Evolutionary conservation across 2,797 vertebrate genomes (phyloP).

Genomic region (Sphenopsis melanotis): DNA sequence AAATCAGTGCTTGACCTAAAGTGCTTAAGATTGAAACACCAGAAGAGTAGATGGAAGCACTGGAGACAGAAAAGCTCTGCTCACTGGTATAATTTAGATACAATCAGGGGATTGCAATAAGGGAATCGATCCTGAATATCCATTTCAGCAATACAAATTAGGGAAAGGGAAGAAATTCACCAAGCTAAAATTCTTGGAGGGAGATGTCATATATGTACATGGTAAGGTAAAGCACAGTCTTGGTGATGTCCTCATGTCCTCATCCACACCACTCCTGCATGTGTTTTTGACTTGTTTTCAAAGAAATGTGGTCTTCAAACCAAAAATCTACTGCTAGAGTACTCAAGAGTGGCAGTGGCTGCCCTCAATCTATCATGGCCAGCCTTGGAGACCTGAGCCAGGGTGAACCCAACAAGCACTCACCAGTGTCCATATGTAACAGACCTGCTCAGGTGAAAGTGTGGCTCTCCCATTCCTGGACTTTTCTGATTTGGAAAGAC

Average conservation of each 20-base stretch:
- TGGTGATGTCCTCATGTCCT: neutral
- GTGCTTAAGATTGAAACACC: neutral
- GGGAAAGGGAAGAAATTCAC: neutral
- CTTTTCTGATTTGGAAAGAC: neutral
- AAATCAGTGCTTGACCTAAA: neutral
- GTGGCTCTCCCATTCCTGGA: neutral
- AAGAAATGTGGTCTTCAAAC: neutral
- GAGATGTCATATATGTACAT: rapidly evolving
- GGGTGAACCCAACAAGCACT: neutral
- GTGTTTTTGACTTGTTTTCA: neutral
- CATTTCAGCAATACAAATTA: neutral
- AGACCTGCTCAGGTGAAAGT: neutral
- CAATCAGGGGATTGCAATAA: neutral
- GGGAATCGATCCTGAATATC: neutral
- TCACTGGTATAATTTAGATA: neutral
- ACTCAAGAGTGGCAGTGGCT: neutral
- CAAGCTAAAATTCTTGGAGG: neutral
- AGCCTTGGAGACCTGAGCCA: neutral
- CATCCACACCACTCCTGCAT: neutral
- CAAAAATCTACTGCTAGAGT: neutral
- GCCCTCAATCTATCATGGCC: neutral
- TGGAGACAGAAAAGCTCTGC: neutral
- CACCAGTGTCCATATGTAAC: rapidly evolving
- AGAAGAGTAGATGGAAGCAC: neutral
- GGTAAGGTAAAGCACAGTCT: neutral